Conservation (phyloP, 2,888 invertebrate species). For the Argyresthia albistria region DNA sequence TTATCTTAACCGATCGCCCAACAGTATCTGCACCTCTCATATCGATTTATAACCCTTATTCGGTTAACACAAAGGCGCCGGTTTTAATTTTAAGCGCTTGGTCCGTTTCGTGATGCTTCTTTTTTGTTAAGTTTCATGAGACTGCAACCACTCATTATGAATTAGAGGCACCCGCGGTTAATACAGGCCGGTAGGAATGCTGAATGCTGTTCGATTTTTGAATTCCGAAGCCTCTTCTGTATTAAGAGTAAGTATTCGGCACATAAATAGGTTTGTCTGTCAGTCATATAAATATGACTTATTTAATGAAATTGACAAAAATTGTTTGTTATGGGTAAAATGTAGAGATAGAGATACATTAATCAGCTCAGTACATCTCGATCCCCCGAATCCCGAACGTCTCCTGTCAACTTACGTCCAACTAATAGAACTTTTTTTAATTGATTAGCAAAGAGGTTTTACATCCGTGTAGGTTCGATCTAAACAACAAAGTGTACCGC, state of each 20-base stretch:
- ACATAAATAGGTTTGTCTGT: too few relatives aligned
- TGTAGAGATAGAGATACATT: too few relatives aligned
- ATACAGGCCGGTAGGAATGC: constrained; percentile 5
- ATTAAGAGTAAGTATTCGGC: not conserved
- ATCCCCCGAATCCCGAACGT: too few relatives aligned
- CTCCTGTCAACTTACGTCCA: too few relatives aligned
- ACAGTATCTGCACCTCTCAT: not conserved
- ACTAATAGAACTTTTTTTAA: not conserved
- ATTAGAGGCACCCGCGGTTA: constrained; percentile 40
- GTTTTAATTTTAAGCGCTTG: not conserved
- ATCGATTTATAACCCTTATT: not conserved
- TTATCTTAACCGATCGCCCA: constrained; percentile 31
- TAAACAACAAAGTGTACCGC: constrained; percentile 37
- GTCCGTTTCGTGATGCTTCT: not conserved
- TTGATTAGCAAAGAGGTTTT: constrained; percentile 9
- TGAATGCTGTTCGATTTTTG: not conserved
- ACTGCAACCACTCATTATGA: constrained; percentile 47
- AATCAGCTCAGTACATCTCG: too few relatives aligned
- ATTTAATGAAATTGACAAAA: too few relatives aligned
- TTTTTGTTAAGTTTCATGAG: constrained; percentile 32
- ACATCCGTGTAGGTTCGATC: constrained; percentile 21
- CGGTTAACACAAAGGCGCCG: not conserved
- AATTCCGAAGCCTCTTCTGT: not conserved
- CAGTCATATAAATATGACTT: too few relatives aligned
- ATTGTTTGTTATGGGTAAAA: too few relatives aligned